Conservation (phyloP, 2,888 invertebrate species). For the Poecilobothrus nobilitatus region DNA sequence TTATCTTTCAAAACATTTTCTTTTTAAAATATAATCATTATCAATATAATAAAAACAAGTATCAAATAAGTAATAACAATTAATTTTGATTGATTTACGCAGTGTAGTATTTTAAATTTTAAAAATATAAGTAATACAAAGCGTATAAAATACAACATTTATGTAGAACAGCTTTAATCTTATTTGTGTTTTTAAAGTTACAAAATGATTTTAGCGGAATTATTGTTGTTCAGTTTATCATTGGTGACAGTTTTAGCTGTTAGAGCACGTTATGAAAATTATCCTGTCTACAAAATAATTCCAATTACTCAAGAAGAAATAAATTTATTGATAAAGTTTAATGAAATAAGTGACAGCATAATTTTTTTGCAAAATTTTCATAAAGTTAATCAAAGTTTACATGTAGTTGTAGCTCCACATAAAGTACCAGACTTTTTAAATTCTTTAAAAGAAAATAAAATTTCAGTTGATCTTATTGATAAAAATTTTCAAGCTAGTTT, state of each 20-base stretch:
- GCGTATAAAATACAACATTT: too few species aligned
- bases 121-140: too few species aligned
- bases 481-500: conserved; percentile 41
- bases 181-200: too few species aligned
- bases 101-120: too few species aligned
- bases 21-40: too few species aligned
- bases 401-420: conserved; percentile 44
- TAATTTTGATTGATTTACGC: too few species aligned
- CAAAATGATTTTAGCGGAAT: not conserved
- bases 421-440: conserved; percentile 34
- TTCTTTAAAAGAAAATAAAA: conserved; percentile 31
- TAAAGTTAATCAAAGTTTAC: conserved; percentile 42
- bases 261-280: conserved; percentile 47
- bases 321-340: conserved; percentile 45
- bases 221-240: not conserved
- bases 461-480: conserved; percentile 44
- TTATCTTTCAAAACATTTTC: too few species aligned
- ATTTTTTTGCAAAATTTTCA: conserved; percentile 47
- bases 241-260: conserved; percentile 22
- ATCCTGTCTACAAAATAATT: conserved; percentile 51
- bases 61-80: too few species aligned
- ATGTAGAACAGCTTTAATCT: too few species aligned
- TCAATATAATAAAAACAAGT: too few species aligned
- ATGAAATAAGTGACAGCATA: conserved; percentile 39
- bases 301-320: conserved; percentile 48